A percentile compares a stretch with the other conserved stretches of the same genome.
These are phyloP conservation scores for Drosophila rhopaloa DNA, from an alignment of 1,140 invertebrate genomes.

Conservation along the genomic window DNA sequence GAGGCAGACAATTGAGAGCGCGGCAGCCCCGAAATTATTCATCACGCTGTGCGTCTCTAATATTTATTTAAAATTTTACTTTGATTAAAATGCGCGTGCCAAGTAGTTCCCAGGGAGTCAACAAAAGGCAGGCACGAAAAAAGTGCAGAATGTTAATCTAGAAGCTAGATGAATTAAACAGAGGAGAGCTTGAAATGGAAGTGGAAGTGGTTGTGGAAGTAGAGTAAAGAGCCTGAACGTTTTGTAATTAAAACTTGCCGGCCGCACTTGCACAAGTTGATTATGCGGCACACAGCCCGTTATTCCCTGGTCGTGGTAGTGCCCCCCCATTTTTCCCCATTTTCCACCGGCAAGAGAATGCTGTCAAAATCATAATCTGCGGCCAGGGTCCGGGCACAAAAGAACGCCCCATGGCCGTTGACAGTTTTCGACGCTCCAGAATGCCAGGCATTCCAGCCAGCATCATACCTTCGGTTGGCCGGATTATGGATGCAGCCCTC, in stretches of 20 bases:
- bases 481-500: conserved; percentile 35
- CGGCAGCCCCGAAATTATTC: conserved; percentile 60
- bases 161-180: conserved; percentile 70
- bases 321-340: background rate
- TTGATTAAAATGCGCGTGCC: conserved; percentile 74
- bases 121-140: conserved; percentile 18
- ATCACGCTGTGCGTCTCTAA: conserved; percentile 57
- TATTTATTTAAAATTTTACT: conserved; percentile 80
- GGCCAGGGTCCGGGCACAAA: conserved; percentile 62
- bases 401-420: conserved; percentile 64
- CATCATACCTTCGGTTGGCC: conserved; percentile 27
- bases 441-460: conserved; percentile 51
- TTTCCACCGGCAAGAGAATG: conserved; percentile 29
- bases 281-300: conserved; percentile 50
- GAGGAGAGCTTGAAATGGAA: conserved; percentile 14
- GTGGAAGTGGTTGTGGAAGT: conserved; percentile 5
- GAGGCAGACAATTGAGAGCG: conserved; percentile 52
- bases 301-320: conserved; percentile 23
- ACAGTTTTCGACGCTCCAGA: conserved; percentile 55
- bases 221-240: conserved; percentile 25
- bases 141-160: conserved; percentile 41
- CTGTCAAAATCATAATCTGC: conserved; percentile 80
- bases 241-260: conserved; percentile 76
- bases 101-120: conserved; percentile 54
- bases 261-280: conserved; percentile 69